phyloP scores from a whole-genome alignment of 2,113 vertebrate genomes.

The Oreotrochilus melanogaster region DNA sequence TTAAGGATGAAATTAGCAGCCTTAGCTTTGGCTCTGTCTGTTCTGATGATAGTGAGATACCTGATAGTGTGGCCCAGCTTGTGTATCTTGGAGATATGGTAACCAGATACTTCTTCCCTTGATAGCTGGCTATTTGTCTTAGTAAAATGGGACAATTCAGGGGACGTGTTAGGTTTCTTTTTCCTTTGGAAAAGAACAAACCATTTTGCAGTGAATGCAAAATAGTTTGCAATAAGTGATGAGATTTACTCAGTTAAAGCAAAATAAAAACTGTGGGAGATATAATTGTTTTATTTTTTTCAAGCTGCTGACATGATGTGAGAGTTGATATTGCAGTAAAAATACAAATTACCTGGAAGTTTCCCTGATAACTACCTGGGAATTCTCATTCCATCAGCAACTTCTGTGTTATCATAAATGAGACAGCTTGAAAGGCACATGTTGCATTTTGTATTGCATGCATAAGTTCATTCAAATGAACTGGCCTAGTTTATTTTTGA shows the following conservation, averaged over 20 bases:
- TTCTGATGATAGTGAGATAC: neutral
- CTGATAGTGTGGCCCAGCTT: neutral
- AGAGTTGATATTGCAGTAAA: constrained; percentile 19
- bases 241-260: constrained; percentile 26
- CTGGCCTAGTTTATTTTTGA: constrained; percentile 42
- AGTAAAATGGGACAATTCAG: neutral
- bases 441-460: constrained; percentile 47
- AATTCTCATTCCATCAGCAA: constrained; percentile 28
- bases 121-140: neutral
- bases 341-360: constrained; percentile 36
- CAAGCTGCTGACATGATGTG: constrained; percentile 4
- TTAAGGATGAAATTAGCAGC: neutral
- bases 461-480: constrained; percentile 60
- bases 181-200: neutral
- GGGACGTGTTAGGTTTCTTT: neutral
- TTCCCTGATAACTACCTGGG: constrained; percentile 27
- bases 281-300: constrained; percentile 8
- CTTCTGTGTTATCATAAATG: constrained; percentile 41
- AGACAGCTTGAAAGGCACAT: constrained; percentile 51
- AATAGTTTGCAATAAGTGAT: neutral
- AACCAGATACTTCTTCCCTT: neutral
- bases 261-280: neutral
- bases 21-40: neutral
- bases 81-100: neutral
- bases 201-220: neutral